A percentile compares a stretch with the other conserved stretches of the same genome.
phyloP scores from a whole-genome alignment of 2,113 vertebrate genomes.

The Toxostoma redivivum region DNA sequence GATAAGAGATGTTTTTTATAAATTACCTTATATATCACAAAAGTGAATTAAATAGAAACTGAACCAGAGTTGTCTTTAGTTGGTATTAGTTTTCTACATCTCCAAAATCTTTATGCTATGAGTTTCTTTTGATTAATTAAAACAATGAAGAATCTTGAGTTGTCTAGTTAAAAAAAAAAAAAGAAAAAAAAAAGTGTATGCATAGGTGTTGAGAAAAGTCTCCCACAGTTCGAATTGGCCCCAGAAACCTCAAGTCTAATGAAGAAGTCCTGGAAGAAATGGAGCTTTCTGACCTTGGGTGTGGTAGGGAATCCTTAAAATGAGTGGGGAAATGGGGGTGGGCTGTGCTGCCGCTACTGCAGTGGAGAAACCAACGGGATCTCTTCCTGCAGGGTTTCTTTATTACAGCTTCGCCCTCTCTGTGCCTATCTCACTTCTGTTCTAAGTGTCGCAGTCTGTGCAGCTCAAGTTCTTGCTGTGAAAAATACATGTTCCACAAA shows the following conservation, averaged over 20 bases:
- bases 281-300: background rate
- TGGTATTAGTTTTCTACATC: fast-evolving
- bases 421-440: background rate
- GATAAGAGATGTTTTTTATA: background rate
- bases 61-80: background rate
- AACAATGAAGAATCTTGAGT: background rate
- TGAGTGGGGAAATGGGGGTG: background rate
- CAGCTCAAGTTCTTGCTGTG: background rate
- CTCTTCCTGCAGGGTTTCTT: background rate
- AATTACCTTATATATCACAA: background rate
- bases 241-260: background rate
- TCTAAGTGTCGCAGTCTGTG: background rate
- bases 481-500: background rate
- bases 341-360: background rate
- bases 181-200: background rate
- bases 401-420: background rate
- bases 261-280: background rate
- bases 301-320: fast-evolving
- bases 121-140: background rate
- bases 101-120: background rate
- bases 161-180: background rate
- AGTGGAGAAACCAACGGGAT: background rate
- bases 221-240: fast-evolving
- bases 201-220: background rate
- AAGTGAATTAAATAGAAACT: background rate